Evolutionary conservation across 1,140 invertebrate species (phyloP), one percentile per base, ranked within the genome.

Genomic region (Parasteatoda tepidariorum): DNA sequence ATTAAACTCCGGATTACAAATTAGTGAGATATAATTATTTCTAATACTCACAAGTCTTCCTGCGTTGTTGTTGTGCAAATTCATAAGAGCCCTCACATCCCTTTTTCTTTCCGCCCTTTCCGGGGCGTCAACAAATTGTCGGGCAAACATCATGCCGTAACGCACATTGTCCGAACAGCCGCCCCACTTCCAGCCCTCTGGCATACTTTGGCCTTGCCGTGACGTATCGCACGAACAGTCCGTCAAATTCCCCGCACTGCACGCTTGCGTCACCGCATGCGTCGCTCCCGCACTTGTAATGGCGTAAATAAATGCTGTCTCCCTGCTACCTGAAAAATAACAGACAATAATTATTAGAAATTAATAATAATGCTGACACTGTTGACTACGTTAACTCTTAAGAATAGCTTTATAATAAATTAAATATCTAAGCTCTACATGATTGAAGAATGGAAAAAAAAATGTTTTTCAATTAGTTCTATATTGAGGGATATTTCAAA

Each of bases 231-330:
- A 93, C 64, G 90, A 91, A 86, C 93, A 93, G 85, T 93, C 92
- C 3, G 92, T 93, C 41, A 93, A 87, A 87, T 92, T 92, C 18
- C 93, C 93, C 2, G 90, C 90, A 85, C 90, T 92, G 87, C 93
- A 93, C 4, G 92, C 90, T 84, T 92, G 90, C 3, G 93, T 93
- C 6, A 93, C 91, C 3, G 92, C 90, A 87, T 93, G 92, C 31
- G 93, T 92, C 3, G 93, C 92, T 3, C 92, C 92, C 18, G 93
- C 93, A 85, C 91, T 92, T 15, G 92, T 91, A 48, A 93, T 91
- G 41, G 92, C 92, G 87, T 93, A 92, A 55, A 93, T 91, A 87
- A 93, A 93, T 0, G 93, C 93, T 6, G 92, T 92, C 86, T 93
- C 93, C 86, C 91, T 90, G 84, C 92, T 93, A 22, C 92, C 92